Conservation (phyloP, 2,888 invertebrate genomes). For the Onthophagus sagittarius region DNA sequence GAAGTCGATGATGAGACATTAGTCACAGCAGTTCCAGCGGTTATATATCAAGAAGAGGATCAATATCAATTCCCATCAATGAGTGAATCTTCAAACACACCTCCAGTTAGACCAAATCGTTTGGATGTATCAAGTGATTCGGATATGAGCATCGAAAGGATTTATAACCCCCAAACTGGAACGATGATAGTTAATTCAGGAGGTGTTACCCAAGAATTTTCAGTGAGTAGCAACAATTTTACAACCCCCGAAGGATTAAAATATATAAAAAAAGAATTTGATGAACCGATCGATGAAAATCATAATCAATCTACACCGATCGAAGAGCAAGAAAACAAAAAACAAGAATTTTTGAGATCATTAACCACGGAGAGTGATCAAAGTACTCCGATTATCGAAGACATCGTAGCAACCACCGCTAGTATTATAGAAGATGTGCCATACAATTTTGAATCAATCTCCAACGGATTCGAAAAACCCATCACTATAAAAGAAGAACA, state of each 20-base stretch:
- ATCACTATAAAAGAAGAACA: too few relatives aligned
- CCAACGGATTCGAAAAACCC: not conserved
- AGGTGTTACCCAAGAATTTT: conserved; percentile 27
- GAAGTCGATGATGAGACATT: conserved; percentile 5
- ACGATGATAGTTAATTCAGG: conserved; percentile 34
- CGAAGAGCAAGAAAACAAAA: conserved; percentile 17
- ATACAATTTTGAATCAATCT: not conserved
- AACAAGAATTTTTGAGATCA: conserved; percentile 25
- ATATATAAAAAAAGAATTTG: conserved; percentile 26
- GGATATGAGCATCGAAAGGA: conserved; percentile 43
- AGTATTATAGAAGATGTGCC: conserved; percentile 4
- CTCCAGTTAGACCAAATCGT: conserved; percentile 18
- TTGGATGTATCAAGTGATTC: conserved; percentile 45
- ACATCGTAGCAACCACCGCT: not conserved
- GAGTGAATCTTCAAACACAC: conserved; percentile 11
- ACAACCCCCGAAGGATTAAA: conserved; percentile 25
- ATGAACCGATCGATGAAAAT: conserved; percentile 26
- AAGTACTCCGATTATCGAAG: conserved; percentile 7
- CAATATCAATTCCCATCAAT: conserved; percentile 25
- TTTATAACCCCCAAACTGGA: conserved; percentile 45
- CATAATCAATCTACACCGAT: conserved; percentile 20
- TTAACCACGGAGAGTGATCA: conserved; percentile 20
- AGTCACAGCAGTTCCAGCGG: conserved; percentile 29
- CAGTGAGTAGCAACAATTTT: conserved; percentile 11
- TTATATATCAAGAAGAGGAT: conserved; percentile 26